Conservation (phyloP, 2,113 vertebrate genomes). For the Porphyrio hochstetteri region DNA sequence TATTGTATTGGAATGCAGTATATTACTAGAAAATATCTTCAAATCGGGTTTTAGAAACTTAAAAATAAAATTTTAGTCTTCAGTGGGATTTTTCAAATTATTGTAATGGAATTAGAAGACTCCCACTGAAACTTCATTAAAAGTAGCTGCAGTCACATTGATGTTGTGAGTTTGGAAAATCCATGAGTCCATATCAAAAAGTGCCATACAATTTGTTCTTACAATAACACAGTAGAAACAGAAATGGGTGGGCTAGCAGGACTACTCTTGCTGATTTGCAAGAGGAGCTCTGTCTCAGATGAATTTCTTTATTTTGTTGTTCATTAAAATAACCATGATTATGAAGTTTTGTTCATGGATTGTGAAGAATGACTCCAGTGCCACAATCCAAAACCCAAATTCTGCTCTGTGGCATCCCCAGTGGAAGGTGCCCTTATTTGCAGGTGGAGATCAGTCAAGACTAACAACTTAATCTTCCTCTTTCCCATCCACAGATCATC, state of each 20-base stretch:
- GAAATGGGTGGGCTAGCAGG: not conserved
- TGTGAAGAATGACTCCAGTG: not conserved
- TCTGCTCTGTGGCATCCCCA: not conserved
- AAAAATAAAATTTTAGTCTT: not conserved
- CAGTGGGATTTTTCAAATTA: not conserved
- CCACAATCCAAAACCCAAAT: not conserved
- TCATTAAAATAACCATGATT: fast-evolving
- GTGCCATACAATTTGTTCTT: not conserved
- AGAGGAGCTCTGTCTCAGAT: not conserved
- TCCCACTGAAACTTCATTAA: not conserved
- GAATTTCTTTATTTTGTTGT: not conserved
- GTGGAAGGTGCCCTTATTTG: not conserved
- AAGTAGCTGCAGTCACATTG: not conserved
- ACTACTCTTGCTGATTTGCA: not conserved
- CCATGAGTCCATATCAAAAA: not conserved
- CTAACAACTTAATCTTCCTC: not conserved
- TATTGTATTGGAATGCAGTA: not conserved
- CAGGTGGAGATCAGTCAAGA: not conserved
- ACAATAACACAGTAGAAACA: not conserved
- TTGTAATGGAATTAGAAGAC: not conserved
- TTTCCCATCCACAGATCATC: not conserved
- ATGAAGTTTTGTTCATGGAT: not conserved
- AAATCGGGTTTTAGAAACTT: not conserved
- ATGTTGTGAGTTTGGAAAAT: not conserved
- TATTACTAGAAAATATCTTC: not conserved